Evolutionary conservation across 2,888 invertebrate genomes (phyloP).

Genomic region (Nomada ferruginata): DNA sequence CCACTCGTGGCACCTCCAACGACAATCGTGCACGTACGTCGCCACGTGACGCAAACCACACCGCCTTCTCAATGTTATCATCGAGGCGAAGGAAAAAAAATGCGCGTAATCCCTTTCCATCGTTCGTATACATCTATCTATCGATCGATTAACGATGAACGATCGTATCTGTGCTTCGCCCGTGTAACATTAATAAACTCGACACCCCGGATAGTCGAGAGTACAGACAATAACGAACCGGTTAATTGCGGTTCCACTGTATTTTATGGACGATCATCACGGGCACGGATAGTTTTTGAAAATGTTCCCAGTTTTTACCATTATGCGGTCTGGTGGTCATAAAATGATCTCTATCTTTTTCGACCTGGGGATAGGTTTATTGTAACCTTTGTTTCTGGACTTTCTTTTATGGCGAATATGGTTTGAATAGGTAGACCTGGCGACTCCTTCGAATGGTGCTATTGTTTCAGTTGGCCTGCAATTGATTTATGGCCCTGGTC

Average conservation of each 20-base stretch:
- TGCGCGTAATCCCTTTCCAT: constrained; percentile 67
- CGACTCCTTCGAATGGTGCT: too few relatives aligned
- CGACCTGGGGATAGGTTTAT: not conserved
- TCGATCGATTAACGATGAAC: constrained; percentile 67
- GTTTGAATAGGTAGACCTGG: too few relatives aligned
- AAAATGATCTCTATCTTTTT: not conserved
- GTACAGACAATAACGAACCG: too few relatives aligned
- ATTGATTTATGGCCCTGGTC: too few relatives aligned
- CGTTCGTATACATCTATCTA: constrained; percentile 62
- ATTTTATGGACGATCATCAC: too few relatives aligned
- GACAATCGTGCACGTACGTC: constrained; percentile 59
- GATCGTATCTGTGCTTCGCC: constrained; percentile 48
- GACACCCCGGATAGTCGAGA: too few relatives aligned
- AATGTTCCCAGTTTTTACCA: too few relatives aligned
- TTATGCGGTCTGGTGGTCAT: too few relatives aligned
- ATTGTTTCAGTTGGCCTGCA: too few relatives aligned
- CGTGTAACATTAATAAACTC: too few relatives aligned
- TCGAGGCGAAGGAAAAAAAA: constrained; percentile 63
- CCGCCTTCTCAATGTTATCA: constrained; percentile 77
- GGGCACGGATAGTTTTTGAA: too few relatives aligned
- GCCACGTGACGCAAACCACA: constrained; percentile 57
- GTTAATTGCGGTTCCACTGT: too few relatives aligned
- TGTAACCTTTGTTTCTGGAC: not conserved
- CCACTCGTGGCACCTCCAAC: constrained; percentile 65
- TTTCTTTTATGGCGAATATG: not conserved